Evolutionary conservation across 2,888 invertebrate genomes (phyloP), one percentile per base, ranked within the genome.

Genomic region (Lamellibrachia satsuma): DNA sequence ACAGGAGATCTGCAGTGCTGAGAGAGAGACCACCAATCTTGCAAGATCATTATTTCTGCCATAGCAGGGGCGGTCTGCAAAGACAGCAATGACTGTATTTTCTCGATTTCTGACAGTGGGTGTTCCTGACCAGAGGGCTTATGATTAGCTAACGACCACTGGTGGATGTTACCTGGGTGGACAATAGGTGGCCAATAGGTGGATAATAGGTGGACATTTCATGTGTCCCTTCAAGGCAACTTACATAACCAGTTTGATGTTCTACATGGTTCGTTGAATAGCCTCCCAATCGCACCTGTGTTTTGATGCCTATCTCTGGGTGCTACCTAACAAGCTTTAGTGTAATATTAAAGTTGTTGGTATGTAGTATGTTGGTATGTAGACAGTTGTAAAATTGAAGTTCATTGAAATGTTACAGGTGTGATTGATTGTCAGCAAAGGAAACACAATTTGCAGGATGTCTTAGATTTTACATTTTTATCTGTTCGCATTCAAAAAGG

Each of bases 11-110:
- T 1, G 75, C n/a, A 75, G 6, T 75, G 75, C n/a, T 75, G 75
- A 75, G n/a, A 75, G 75, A n/a, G 75, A 75, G 75, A 75, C 75
- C 75, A 75, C 75, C 75, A 22, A 22, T 75, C 75, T 75, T n/a
- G 75, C 75, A 75, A 75, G 75, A 75, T 75, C 22, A 6, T 75
- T 75, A 22, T 75, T 75, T 75, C 15, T 75, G 75, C 6, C 75
- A 6, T 75, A 22, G 75, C 75, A 22, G 11, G 39, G 75, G 75
- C 22, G 75, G 75, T 75, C 75, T 15, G n/a, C 15, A 22, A 75
- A 22, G 75, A 75, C 75, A 75, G 75, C 15, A 22, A 75, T n/a
- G 22, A 75, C 75, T 75, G 75, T 15, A 75, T 75, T 75, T 22
- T 75, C 75, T 22, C 75, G 3, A 22, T 15, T 11, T 75, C 15